phyloP scores from a whole-genome alignment of 30 jellyfish, hydroid and myxozoan species.

The Cassiopea xamachana region DNA sequence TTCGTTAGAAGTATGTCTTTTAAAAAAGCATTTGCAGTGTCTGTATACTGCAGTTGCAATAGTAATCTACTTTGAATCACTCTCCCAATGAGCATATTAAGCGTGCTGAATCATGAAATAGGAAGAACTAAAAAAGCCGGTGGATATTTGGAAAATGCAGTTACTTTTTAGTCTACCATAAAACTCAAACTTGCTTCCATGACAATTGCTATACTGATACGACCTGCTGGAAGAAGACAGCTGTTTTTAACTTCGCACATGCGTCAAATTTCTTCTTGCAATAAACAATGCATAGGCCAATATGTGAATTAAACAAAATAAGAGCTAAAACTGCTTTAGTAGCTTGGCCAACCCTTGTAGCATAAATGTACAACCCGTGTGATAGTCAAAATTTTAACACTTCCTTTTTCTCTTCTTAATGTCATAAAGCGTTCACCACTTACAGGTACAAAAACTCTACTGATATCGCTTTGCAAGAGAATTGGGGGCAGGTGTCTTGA shows the following conservation, averaged over 20 bases:
- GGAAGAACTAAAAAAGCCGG: background rate
- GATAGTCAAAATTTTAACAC: no score
- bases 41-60: no score
- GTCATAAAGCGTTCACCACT: background rate
- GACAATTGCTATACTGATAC: background rate
- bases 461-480: conserved; percentile 16
- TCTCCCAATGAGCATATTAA: no score
- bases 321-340: background rate
- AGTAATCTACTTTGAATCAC: no score
- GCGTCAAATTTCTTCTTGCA: background rate
- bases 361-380: no score
- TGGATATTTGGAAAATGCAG: background rate
- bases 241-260: background rate
- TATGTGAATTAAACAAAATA: background rate
- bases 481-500: conserved; percentile 41
- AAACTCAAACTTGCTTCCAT: background rate
- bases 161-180: background rate
- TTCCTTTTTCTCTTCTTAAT: no score
- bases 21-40: no score
- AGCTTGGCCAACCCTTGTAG: no score
- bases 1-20: no score
- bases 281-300: background rate
- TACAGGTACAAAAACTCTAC: conserved; percentile 5
- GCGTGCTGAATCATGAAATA: no score
- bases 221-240: conserved; percentile 51